phyloP scores from a whole-genome alignment of 2,113 vertebrate genomes.

The Trinectes maculatus region DNA sequence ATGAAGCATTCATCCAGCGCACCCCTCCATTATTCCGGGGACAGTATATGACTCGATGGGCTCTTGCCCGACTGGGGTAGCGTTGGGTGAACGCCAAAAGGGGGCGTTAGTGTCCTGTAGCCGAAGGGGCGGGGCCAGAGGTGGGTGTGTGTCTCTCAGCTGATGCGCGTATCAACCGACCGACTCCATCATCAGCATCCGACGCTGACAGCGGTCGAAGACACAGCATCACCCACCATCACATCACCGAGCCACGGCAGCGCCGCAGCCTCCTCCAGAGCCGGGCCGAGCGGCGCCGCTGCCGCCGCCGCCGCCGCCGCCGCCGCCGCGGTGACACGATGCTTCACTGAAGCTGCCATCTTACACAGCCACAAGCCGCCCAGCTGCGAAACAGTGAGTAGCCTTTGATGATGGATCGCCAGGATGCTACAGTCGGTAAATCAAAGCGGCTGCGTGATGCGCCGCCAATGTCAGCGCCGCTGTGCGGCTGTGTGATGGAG shows the following conservation, averaged over 20 bases:
- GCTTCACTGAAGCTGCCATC: constrained; percentile 67
- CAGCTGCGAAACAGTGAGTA: constrained; percentile 72
- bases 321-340: constrained; percentile 34
- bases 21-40: constrained; percentile 15
- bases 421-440: constrained; percentile 77
- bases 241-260: constrained; percentile 49
- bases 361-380: constrained; percentile 49
- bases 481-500: constrained; percentile 20
- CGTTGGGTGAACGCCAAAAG: constrained; percentile 68
- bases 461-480: constrained; percentile 72
- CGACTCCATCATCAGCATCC: constrained; percentile 83
- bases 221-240: constrained; percentile 57
- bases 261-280: constrained; percentile 32
- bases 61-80: constrained; percentile 38
- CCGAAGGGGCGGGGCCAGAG: constrained; percentile 75
- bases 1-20: too few species aligned
- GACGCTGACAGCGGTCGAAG: constrained; percentile 79
- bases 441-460: constrained; percentile 69
- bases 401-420: constrained; percentile 75
- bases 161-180: constrained; percentile 80
- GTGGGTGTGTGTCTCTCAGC: constrained; percentile 82
- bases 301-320: constrained; percentile 46
- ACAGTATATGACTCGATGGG: constrained; percentile 26
- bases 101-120: constrained; percentile 71
- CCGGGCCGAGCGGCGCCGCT: constrained; percentile 46